A percentile compares a stretch with the other conserved stretches of the same genome.
phyloP scores from a whole-genome alignment of 1,140 invertebrate species.

The Wiebesia pumilae region DNA sequence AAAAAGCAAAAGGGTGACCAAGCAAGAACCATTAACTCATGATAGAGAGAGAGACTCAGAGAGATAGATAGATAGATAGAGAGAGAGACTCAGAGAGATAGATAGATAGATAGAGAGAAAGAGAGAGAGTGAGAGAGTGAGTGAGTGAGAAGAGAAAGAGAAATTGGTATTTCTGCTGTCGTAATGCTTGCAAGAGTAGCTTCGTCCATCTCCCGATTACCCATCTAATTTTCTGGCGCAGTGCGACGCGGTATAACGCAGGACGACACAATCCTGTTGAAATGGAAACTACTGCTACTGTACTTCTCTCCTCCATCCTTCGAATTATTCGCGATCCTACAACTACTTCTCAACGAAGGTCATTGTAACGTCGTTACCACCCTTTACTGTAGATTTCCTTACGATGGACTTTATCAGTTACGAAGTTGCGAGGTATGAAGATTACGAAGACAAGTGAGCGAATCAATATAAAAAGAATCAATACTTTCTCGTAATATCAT shows the following conservation, averaged over 20 bases:
- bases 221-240: constrained; percentile 70
- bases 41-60: constrained; percentile 3
- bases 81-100: neutral
- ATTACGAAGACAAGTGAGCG: neutral
- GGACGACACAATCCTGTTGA: constrained; percentile 62
- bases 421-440: neutral
- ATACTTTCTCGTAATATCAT: neutral
- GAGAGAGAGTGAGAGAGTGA: constrained; percentile 12
- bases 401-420: constrained; percentile 7
- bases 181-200: constrained; percentile 33
- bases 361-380: constrained; percentile 73
- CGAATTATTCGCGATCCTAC: constrained; percentile 59
- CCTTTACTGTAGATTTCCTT: constrained; percentile 55
- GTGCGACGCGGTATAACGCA: constrained; percentile 54
- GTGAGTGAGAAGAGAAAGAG: neutral
- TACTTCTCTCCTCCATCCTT: constrained; percentile 53
- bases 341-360: constrained; percentile 60
- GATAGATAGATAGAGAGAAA: too few relatives aligned
- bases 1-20: constrained; percentile 39
- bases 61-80: neutral
- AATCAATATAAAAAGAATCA: neutral
- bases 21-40: constrained; percentile 44
- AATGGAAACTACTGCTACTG: constrained; percentile 65
- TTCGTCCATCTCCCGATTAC: constrained; percentile 68
- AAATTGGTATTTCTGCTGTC: constrained; percentile 19